Evolutionary conservation across 2,797 vertebrate species (phyloP), one percentile per base, ranked within the genome.

Genomic region (Rhinella marina): DNA sequence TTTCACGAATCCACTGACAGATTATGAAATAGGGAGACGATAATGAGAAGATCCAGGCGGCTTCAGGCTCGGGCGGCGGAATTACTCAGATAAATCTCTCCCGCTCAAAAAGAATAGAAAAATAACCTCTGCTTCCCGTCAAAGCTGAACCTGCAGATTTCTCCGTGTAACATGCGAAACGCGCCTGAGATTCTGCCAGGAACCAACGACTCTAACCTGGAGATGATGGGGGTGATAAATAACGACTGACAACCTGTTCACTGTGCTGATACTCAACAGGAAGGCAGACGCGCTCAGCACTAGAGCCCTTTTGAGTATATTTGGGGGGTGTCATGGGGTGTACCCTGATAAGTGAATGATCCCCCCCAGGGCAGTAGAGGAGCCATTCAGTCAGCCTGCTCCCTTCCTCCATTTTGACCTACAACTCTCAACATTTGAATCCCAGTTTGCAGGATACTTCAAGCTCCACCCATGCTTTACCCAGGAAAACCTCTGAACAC

Each of bases 1-100:
- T 92, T 92, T 90, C 90, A 92, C 90, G 92, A 93, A 94, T 93
- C 92, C 91, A 91, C 93, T 93, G 94, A 95, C 94, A 94, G 90
- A 90, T 92, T 90, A 92, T 64, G 29, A 90, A 92, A 92, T 91
- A 95, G 94, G 94, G 94, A 93, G 88, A 92, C 2, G 68, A 90
- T 91, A 64, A 82, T 94, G 94, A 95, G 91, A 92, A 91, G 93
- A 93, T 92, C 93, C 94, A 95, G 94, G 93, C 80, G 91, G 86
- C 91, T 75, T 89, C 68, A 88, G 88, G 85, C 90, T 89, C 83
- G 87, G 90, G 0, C 21, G 91, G 90, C 92, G 91, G 91, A 93
- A 92, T 90, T 81, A 91, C 87, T 92, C 91, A 92, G 88, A 87
- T 87, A 64, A 91, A 90, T 90, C 90, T 91, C 92, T 88, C 91